Evolutionary conservation across 2,113 vertebrate species (phyloP), one percentile per base, ranked within the genome.

Genomic region (Marcusenius ussheri): DNA sequence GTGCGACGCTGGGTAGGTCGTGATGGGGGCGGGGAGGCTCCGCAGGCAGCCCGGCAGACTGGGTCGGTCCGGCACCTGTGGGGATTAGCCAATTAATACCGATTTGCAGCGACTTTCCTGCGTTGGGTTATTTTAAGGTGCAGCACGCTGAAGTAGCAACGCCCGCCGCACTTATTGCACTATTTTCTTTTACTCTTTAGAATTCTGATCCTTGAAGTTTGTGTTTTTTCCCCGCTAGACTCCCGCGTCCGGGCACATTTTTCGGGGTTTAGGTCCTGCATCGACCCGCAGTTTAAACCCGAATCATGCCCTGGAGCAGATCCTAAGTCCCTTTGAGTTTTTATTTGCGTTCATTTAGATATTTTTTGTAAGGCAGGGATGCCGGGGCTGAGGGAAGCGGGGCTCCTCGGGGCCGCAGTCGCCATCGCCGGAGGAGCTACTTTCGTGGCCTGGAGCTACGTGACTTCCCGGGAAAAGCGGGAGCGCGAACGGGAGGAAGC

Each of bases 381-480:
- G 96, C 80, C 94, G 0, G 93, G 93, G 0, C 7, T 94, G 51
- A 93, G 91, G 47, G 92, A 91, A 88, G 90, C 92, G 3, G 93
- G 93, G 0, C 35, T 96, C 7, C 24, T 96, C 46, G 94, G 94
- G 0, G 93, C 92, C 70, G 94, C 95, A 24, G 91, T 93, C 5
- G 94, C 91, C 1, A 0, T 95, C 0, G 93, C 95, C 0, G 96
- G 94, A 0, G 96, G 94, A 19, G 90, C 95, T 70, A 95, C 93
- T 0, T 96, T 94, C 80, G n/a, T 93, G 0, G 1, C 95, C 42
- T 97, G 96, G 95, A 95, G 17, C 49, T 93, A 92, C 49, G 42
- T 91, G 58, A 85, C 89, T 13, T 89, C 91, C 46, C 50, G 89
- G 42, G 90, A 88, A n/a, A 87, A 89, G 77, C 49, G 9, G 85